A percentile compares a stretch with the other conserved stretches of the same genome.
These are phyloP conservation scores for Pogona vitticeps DNA, from an alignment of 2,113 vertebrate genomes.

Conservation along the genomic window DNA sequence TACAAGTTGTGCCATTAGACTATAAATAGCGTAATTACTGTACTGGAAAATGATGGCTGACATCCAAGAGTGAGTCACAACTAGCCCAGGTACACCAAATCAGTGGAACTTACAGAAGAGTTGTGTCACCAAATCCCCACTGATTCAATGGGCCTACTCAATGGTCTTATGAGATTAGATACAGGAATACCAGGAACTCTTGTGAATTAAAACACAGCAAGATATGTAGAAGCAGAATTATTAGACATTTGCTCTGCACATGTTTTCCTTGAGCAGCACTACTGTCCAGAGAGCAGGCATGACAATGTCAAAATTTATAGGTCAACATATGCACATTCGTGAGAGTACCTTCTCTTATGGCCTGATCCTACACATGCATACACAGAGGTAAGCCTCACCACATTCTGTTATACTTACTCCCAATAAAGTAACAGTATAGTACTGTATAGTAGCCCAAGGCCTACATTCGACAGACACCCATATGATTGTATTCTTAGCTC, in stretches of 20 bases:
- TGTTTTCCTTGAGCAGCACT: conserved; percentile 1
- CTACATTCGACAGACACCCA: not conserved
- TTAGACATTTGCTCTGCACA: conserved; percentile 22
- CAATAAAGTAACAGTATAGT: not conserved
- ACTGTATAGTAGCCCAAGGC: not conserved
- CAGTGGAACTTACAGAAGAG: too few species aligned
- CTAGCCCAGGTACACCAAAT: too few species aligned
- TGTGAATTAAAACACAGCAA: conserved; percentile 24
- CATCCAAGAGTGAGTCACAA: too few species aligned
- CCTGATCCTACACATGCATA: not conserved
- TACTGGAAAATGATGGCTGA: too few species aligned
- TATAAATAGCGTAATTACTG: too few species aligned
- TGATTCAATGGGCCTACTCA: too few species aligned
- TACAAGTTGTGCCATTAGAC: not conserved
- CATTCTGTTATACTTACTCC: not conserved
- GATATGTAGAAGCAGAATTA: not conserved
- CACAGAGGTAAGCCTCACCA: not conserved
- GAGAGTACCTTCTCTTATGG: not conserved
- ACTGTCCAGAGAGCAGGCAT: conserved; percentile 18
- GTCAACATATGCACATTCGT: not conserved
- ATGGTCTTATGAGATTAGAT: too few species aligned
- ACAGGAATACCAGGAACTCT: not conserved
- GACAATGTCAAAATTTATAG: not conserved
- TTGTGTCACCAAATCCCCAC: too few species aligned
- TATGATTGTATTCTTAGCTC: not conserved